Evolutionary conservation across 2,888 invertebrate genomes (phyloP), one percentile per base, ranked within the genome.

Genomic region (Therioaphis trifolii): DNA sequence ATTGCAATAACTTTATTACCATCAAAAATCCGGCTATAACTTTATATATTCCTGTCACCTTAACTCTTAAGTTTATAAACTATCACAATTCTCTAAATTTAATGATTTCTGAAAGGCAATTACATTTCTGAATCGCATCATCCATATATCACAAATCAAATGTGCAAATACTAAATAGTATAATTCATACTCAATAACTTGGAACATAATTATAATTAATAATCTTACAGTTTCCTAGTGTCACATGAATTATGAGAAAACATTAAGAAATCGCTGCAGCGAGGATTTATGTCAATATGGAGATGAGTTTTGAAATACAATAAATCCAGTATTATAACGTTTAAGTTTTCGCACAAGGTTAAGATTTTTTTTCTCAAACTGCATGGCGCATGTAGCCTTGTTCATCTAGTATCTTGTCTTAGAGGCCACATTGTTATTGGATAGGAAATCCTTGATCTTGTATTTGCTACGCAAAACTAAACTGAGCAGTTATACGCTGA

Each of bases 401-500:
- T 72, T 69, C 29, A 55, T 15, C 43, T 35, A 4, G 18, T 18
- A 35, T 74, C 72, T 35, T 9, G 72, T 46, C 49, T 46, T 14
- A 63, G 72, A 72, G 80, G 80, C 61, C 80, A 69, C 52, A 24
- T 21, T 21, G 61, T 61, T 49, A 58, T 49, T 61, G 29, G 24
- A 43, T 43, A 76, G 68, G 49, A 55, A 66, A 82, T 82, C 80
- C 80, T 82, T 82, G 80, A 82, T 82, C 80, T 82, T 82, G 80
- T 49, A n/a, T 24, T 66, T n/a, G 46, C 61, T 5, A 21, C 76
- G 43, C 61, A 7, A 27, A 63, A 76, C 61, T 24, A 43, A 11
- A 18, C 7, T n/a, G n/a, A n/a, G n/a, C 40, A 15, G n/a, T n/a
- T 7, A n/a, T 12, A 7, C 55, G 35, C 24, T 18, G 69, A 11